Conservation (phyloP, 2,888 invertebrate genomes). For the Stenichneumon culpator region DNA sequence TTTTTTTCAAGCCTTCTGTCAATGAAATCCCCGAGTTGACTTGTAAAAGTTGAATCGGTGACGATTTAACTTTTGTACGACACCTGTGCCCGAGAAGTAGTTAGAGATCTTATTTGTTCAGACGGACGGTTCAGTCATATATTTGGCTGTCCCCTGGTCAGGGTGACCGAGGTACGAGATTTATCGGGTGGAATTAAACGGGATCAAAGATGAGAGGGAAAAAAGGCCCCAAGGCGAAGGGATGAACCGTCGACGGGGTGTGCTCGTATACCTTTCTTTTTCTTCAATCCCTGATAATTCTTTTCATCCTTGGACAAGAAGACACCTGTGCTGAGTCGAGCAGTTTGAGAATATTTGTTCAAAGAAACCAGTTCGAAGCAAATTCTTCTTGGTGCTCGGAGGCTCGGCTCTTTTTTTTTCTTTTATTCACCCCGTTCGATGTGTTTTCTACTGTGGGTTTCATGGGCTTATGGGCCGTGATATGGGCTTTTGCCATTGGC, state of each 20-base stretch:
- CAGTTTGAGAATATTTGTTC: constrained; percentile 56
- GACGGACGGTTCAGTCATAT: constrained; percentile 11
- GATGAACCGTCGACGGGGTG: constrained; percentile 30
- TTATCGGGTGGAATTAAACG: constrained; percentile 36
- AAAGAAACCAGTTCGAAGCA: constrained; percentile 59
- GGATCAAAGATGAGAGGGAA: neutral
- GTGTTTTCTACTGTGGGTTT: constrained; percentile 36
- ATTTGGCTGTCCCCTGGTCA: neutral
- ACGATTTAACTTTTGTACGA: too few relatives aligned
- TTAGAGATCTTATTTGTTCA: constrained; percentile 22
- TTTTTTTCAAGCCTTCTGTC: neutral
- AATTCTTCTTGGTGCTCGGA: constrained; percentile 27
- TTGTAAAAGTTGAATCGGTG: neutral
- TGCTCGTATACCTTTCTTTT: constrained; percentile 14
- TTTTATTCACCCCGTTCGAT: constrained; percentile 35
- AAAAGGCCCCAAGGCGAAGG: constrained; percentile 24
- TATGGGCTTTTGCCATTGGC: constrained; percentile 62
- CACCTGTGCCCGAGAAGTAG: constrained; percentile 25
- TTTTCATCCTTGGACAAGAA: constrained; percentile 51
- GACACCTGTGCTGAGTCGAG: constrained; percentile 62
- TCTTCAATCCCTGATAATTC: neutral
- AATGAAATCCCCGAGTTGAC: neutral
- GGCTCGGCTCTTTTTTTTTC: neutral
- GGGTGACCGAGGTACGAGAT: constrained; percentile 31
- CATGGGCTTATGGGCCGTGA: neutral